Evolutionary conservation across 2,797 vertebrate genomes (phyloP), one percentile per base, ranked within the genome.

Genomic region (Rhabdomys pumilio): DNA sequence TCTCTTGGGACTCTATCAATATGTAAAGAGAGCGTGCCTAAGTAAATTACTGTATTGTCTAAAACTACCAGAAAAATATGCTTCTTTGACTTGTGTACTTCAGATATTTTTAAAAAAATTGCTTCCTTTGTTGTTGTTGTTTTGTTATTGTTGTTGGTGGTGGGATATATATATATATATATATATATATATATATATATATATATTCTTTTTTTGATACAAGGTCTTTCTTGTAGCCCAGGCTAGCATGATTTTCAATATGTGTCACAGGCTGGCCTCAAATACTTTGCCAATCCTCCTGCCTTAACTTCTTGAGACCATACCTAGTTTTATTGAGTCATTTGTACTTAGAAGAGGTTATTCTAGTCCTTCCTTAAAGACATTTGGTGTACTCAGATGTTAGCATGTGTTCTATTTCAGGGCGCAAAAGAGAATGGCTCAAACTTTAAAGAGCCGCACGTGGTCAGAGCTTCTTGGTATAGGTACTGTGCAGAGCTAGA

Each of bases 31-130:
- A 67, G n/a, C 9, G 0, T 77, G 47, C 14, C 31, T 92, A 86
- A 92, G 31, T 96, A 53, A 95, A 93, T 95, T 67, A 72, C 63
- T 83, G 0, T 67, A 65, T 90, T 86, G 88, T 86, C 34, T 90
- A 82, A 89, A 86, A 89, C 38, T 72, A 59, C 1, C 88, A 83
- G 72, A 86, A 96, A 97, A 90, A 10, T 41, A 53, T 82, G 47
- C 47, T 73, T 47, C 67, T 88, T 92, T 89, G 57, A 55, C 31
- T 15, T 76, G 13, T 89, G 47, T 50, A 63, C 44, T 85, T 75
- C 34, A 96, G 26, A 17, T 38, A 77, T 91, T 89, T 38, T 89
- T 38, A 57, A 38, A 53, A 14, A 26, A 55, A 24, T 69, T 50
- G 24, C 2, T 55, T 41, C 67, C 14, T 41, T 55, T 63, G 4